Evolutionary conservation across 2,888 invertebrate genomes (phyloP).

Genomic region (Callimorpha dominula): DNA sequence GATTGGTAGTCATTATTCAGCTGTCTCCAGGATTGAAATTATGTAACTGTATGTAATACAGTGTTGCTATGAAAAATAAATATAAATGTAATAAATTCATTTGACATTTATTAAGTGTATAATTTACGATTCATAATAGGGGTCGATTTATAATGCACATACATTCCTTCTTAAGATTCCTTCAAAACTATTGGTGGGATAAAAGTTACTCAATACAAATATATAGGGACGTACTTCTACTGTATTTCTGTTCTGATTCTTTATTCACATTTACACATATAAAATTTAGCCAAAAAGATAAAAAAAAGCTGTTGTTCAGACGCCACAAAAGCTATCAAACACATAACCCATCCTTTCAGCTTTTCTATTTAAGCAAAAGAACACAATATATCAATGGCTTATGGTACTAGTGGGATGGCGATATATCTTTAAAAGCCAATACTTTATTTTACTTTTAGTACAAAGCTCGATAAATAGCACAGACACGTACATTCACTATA

Average conservation of each 20-base stretch:
- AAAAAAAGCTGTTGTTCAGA: neutral
- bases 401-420: slow-evolving; percentile 21
- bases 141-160: no score
- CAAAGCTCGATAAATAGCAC: slow-evolving; percentile 21
- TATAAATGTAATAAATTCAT: no score
- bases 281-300: neutral
- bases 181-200: no score
- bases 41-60: no score
- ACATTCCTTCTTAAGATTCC: no score
- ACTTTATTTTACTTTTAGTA: slow-evolving; percentile 29
- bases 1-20: no score
- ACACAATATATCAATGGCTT: slow-evolving; percentile 27
- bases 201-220: no score
- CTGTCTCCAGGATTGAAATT: no score
- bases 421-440: slow-evolving; percentile 29
- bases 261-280: no score
- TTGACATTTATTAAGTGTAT: no score
- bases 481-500: slow-evolving; percentile 21
- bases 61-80: no score
- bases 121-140: no score
- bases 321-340: slow-evolving; percentile 10
- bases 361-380: slow-evolving; percentile 18
- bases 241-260: neutral
- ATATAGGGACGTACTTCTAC: neutral
- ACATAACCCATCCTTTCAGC: slow-evolving; percentile 9